Conservation (phyloP, 2,797 vertebrate species). For the Sebastes ruberrimus region DNA sequence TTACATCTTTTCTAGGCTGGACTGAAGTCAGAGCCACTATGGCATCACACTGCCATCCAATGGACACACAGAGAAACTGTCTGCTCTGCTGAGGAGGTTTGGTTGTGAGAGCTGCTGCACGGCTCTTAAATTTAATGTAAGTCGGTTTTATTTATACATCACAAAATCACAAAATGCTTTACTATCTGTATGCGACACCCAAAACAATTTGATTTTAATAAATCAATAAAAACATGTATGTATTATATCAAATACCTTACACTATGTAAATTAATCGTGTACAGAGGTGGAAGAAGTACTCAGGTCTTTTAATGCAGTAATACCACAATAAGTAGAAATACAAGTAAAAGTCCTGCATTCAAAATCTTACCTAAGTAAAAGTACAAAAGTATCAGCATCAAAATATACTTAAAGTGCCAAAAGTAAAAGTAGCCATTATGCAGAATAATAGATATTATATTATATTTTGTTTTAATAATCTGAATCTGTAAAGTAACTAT, state of each 20-base stretch:
- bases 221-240: no score
- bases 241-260: not conserved
- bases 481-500: no score
- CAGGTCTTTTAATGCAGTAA: no score
- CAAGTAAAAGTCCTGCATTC: no score
- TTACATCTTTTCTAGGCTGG: slow-evolving; percentile 20
- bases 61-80: slow-evolving; percentile 36
- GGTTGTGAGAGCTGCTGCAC: not conserved
- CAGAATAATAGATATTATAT: no score
- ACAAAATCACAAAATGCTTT: not conserved
- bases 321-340: no score
- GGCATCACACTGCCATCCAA: slow-evolving; percentile 70
- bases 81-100: not conserved
- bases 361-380: no score
- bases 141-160: not conserved
- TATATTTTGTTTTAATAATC: no score
- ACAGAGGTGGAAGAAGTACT: no score
- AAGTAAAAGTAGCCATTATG: no score
- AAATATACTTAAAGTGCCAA: no score
- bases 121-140: not conserved
- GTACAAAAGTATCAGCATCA: no score
- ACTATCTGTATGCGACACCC: not conserved
- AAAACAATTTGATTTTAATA: not conserved
- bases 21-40: slow-evolving; percentile 1
- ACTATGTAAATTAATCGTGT: not conserved